phyloP scores from a whole-genome alignment of 2,888 invertebrate species.

The Nephrocerus scutellatus region DNA sequence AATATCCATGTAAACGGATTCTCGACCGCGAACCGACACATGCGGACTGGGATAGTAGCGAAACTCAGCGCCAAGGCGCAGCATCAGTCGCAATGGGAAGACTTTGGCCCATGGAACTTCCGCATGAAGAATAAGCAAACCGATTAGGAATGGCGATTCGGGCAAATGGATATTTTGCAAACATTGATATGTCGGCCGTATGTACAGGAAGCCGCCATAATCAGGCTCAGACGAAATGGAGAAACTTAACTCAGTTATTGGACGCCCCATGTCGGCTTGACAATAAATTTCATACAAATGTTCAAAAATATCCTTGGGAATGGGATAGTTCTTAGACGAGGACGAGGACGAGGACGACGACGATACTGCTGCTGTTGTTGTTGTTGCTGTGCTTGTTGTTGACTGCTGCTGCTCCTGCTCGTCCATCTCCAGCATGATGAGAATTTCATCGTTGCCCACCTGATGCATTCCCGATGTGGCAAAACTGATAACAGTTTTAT shows the following conservation, averaged over 20 bases:
- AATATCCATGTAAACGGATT: constrained; percentile 75
- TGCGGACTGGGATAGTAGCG: constrained; percentile 80
- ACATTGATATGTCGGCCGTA: constrained; percentile 74
- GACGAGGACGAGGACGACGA: too few relatives aligned
- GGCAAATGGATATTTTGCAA: constrained; percentile 67
- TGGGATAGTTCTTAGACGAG: too few relatives aligned
- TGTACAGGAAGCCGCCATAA: constrained; percentile 75
- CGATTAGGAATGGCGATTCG: constrained; percentile 67
- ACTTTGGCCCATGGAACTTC: constrained; percentile 60
- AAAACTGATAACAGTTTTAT: constrained; percentile 68
- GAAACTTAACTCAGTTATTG: constrained; percentile 63
- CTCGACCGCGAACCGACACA: constrained; percentile 67
- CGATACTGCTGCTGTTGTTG: neutral
- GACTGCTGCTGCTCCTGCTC: constrained; percentile 49
- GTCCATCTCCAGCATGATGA: constrained; percentile 64
- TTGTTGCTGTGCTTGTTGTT: constrained; percentile 15
- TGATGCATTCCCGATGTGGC: constrained; percentile 68
- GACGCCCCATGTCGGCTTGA: constrained; percentile 58
- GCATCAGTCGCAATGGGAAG: constrained; percentile 64
- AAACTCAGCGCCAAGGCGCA: constrained; percentile 76
- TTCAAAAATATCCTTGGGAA: constrained; percentile 65
- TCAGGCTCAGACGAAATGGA: constrained; percentile 65
- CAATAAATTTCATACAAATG: constrained; percentile 69
- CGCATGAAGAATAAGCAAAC: constrained; percentile 67
- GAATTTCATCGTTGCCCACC: constrained; percentile 77